phyloP scores from a whole-genome alignment of 53 echinoderm and acorn worm genomes.

The Stichopus horrens region DNA sequence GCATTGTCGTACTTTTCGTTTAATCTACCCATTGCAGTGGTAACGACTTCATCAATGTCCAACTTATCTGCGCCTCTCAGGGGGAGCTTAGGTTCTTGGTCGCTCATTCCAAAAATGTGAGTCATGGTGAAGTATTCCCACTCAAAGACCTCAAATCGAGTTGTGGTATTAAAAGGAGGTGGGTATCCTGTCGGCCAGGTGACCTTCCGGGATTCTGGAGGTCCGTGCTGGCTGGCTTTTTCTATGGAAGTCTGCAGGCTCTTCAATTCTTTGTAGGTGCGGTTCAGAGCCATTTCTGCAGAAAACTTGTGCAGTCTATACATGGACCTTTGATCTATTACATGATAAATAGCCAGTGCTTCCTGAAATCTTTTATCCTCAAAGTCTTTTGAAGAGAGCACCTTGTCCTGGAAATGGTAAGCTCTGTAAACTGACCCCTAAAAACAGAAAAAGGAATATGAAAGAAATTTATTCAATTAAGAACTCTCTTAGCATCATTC shows the following conservation, averaged over 20 bases:
- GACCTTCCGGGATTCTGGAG: slow-evolving; percentile 73
- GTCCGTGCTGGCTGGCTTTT: slow-evolving; percentile 62
- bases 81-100: slow-evolving; percentile 73
- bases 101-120: slow-evolving; percentile 75
- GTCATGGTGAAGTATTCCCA: slow-evolving; percentile 99
- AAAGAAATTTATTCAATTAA: background rate
- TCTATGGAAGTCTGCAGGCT: slow-evolving; percentile 67
- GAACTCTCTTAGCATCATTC: too few relatives aligned
- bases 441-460: background rate
- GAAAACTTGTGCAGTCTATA: slow-evolving; percentile 92
- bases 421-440: slow-evolving; percentile 81
- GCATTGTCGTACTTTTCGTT: slow-evolving; percentile 87
- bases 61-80: slow-evolving; percentile 86
- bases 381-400: slow-evolving; percentile 64
- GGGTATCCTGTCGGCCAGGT: slow-evolving; percentile 87
- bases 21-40: slow-evolving; percentile 79
- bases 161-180: slow-evolving; percentile 71
- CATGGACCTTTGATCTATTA: slow-evolving; percentile 82
- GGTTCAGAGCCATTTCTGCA: slow-evolving; percentile 73
- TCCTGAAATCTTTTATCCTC: slow-evolving; percentile 67
- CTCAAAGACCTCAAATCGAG: slow-evolving; percentile 84
- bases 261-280: slow-evolving; percentile 69
- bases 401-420: slow-evolving; percentile 87
- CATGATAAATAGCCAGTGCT: slow-evolving; percentile 81
- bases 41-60: slow-evolving; percentile 93